These are phyloP conservation scores for Misgurnus anguillicaudatus DNA, from an alignment of 2,113 vertebrate species.

Conservation along the genomic window DNA sequence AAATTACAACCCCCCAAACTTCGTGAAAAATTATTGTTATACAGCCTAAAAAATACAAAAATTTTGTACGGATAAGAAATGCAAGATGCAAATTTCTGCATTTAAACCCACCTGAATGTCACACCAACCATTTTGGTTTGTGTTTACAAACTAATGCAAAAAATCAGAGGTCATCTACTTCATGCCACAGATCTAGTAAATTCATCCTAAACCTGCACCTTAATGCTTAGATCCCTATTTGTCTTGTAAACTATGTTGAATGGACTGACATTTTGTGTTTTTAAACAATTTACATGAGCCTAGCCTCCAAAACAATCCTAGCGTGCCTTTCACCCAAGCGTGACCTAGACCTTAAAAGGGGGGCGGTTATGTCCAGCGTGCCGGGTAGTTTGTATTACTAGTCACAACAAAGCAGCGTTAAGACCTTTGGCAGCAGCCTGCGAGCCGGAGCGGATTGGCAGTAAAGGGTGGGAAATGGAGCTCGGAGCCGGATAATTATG, in stretches of 20 bases:
- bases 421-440: not conserved
- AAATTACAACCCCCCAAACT: too few species aligned
- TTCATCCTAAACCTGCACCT: too few species aligned
- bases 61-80: not conserved
- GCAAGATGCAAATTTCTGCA: not conserved
- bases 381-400: not conserved
- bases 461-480: conserved; percentile 23
- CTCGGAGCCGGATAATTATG: conserved; percentile 32
- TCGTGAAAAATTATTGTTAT: too few species aligned
- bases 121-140: too few species aligned
- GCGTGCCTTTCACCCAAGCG: not conserved
- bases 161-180: too few species aligned
- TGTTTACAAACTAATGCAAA: too few species aligned
- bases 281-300: not conserved
- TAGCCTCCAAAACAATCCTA: not conserved
- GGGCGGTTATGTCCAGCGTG: not conserved
- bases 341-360: not conserved
- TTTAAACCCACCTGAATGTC: not conserved
- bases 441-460: not conserved
- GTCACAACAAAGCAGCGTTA: conserved; percentile 26
- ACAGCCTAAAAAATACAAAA: not conserved
- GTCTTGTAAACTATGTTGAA: not conserved
- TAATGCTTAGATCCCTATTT: too few species aligned
- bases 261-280: not conserved
- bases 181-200: too few species aligned